A percentile compares a stretch with the other conserved stretches of the same genome.
These are phyloP conservation scores for Trichosurus vulpecula DNA, from an alignment of 2,797 vertebrate genomes.

Conservation along the genomic window DNA sequence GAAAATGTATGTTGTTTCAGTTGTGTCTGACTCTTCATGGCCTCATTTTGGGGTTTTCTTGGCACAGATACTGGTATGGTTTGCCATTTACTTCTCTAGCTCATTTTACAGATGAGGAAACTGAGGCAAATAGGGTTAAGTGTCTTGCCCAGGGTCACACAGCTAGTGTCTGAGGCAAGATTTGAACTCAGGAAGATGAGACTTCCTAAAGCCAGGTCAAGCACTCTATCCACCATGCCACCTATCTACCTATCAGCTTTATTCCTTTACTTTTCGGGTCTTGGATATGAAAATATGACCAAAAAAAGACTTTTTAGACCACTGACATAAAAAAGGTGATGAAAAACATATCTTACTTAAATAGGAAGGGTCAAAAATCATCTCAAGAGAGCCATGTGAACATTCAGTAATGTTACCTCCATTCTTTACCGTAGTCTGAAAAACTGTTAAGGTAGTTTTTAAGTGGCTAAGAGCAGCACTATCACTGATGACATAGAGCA, in stretches of 20 bases:
- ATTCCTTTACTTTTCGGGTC: conserved; percentile 28
- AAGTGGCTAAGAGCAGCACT: conserved; percentile 64
- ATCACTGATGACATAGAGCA: conserved; percentile 64
- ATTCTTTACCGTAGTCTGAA: conserved; percentile 67
- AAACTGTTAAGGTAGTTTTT: conserved; percentile 72
- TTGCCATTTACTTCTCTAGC: not conserved
- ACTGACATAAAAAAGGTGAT: conserved; percentile 46
- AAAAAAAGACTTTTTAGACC: conserved; percentile 24
- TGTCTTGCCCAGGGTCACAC: not conserved
- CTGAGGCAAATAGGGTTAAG: not conserved
- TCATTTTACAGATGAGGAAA: not conserved
- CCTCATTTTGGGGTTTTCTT: not conserved
- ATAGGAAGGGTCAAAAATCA: conserved; percentile 39
- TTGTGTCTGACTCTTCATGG: not conserved
- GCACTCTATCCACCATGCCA: not conserved
- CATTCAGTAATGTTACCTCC: conserved; percentile 72
- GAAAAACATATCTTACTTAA: conserved; percentile 28
- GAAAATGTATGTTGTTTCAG: conserved; percentile 4
- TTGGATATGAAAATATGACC: conserved; percentile 18
- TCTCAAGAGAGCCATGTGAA: conserved; percentile 16
- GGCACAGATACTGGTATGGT: not conserved
- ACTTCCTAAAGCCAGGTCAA: not conserved
- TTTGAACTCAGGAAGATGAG: not conserved
- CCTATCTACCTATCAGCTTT: not conserved
- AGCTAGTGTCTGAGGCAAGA: not conserved